phyloP scores from a whole-genome alignment of 2,113 vertebrate genomes.

The Callorhinus ursinus region DNA sequence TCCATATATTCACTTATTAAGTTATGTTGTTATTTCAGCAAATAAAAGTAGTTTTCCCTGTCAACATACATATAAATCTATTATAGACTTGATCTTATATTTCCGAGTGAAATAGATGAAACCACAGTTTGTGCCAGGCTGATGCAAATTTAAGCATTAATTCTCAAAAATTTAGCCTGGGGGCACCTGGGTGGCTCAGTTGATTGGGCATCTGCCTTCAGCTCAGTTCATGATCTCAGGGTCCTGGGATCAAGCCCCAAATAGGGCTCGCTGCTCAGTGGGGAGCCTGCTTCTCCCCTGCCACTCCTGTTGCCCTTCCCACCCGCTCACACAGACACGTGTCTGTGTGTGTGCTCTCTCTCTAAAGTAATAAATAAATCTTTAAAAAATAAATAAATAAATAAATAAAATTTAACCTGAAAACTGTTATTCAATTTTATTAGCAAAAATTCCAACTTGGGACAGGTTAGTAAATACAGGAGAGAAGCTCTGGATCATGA shows the following conservation, averaged over 20 bases:
- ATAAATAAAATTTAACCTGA: neutral
- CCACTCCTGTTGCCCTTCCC: neutral
- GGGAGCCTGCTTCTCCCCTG: neutral
- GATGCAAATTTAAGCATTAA: neutral
- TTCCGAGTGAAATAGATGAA: neutral
- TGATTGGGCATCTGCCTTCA: neutral
- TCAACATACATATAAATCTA: neutral
- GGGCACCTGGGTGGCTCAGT: neutral
- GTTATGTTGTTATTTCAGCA: neutral
- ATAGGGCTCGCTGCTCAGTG: neutral
- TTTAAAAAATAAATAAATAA: neutral
- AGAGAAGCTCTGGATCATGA: neutral
- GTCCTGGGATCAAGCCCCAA: neutral
- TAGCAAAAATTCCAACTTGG: neutral
- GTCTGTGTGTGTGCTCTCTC: neutral
- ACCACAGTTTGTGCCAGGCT: neutral
- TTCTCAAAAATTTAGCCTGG: neutral
- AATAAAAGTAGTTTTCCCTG: neutral
- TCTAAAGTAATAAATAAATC: neutral
- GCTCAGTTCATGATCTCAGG: neutral
- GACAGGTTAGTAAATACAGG: neutral
- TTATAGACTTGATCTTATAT: neutral
- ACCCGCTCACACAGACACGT: accelerated
- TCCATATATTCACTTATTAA: neutral
- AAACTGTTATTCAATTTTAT: neutral